These are phyloP conservation scores for Megalops atlanticus DNA, from an alignment of 2,113 vertebrate species.

Conservation along the genomic window DNA sequence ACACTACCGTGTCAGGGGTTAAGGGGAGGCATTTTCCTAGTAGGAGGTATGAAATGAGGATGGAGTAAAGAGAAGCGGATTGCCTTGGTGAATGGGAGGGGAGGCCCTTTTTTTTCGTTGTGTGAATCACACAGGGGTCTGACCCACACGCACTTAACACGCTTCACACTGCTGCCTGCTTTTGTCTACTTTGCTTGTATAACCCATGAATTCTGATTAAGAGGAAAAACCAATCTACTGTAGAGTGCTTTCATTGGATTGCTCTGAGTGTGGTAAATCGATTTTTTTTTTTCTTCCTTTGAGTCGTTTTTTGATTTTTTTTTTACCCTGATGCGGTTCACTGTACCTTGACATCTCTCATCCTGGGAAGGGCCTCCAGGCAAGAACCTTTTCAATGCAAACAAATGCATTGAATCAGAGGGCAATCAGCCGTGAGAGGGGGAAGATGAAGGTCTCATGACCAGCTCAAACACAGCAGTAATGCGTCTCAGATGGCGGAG, in stretches of 20 bases:
- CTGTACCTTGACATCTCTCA: neutral
- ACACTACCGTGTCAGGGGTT: neutral
- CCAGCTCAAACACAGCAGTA: neutral
- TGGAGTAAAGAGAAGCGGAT: neutral
- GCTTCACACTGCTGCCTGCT: neutral
- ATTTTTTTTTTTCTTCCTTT: neutral
- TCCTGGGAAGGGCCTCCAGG: neutral
- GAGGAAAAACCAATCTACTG: too few species aligned
- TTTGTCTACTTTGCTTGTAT: neutral
- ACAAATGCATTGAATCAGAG: neutral
- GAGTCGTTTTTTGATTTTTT: neutral
- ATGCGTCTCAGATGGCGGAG: neutral
- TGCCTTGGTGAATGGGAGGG: too few species aligned
- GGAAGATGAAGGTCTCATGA: neutral
- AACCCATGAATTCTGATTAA: conserved; percentile 5
- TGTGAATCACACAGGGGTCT: too few species aligned
- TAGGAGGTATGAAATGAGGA: neutral
- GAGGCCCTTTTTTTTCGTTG: too few species aligned
- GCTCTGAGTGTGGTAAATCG: neutral
- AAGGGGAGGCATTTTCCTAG: neutral
- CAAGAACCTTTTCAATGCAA: neutral
- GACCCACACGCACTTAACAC: neutral
- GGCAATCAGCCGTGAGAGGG: neutral
- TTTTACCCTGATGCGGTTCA: neutral
- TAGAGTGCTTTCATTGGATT: neutral